These are phyloP conservation scores for Eristalinus aeneus DNA, from an alignment of 2,888 invertebrate genomes.

Conservation along the genomic window DNA sequence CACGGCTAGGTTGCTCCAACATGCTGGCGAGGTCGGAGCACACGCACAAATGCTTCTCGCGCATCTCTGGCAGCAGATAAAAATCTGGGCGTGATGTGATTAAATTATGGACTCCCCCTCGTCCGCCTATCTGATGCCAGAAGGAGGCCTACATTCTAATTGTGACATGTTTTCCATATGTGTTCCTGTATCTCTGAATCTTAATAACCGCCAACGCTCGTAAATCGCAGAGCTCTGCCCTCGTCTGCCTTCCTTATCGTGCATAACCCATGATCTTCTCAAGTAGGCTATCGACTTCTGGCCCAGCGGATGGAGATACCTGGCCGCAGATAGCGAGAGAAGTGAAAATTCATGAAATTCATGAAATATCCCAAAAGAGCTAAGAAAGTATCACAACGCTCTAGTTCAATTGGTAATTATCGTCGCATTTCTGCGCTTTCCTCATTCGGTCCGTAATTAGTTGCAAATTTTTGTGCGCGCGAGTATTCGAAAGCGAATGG, in stretches of 20 bases:
- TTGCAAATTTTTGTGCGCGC: slow-evolving; percentile 1
- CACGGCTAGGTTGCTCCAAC: neutral
- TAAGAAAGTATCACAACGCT: slow-evolving; percentile 30
- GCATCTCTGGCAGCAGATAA: neutral
- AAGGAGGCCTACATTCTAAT: neutral
- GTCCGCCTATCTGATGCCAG: neutral
- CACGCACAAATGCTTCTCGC: neutral
- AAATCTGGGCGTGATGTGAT: neutral
- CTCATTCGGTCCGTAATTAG: slow-evolving; percentile 38
- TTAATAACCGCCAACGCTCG: neutral
- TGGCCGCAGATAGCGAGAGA: neutral
- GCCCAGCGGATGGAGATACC: neutral
- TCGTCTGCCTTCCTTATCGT: neutral
- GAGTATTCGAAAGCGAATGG: slow-evolving; percentile 15
- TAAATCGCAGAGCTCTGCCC: neutral
- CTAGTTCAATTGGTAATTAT: slow-evolving; percentile 27
- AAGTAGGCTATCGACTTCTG: slow-evolving; percentile 10
- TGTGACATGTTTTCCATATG: neutral
- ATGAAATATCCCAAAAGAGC: neutral
- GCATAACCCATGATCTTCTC: slow-evolving; percentile 12
- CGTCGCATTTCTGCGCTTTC: slow-evolving; percentile 16
- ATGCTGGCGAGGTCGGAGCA: neutral
- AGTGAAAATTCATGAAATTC: slow-evolving; percentile 11
- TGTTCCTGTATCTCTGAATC: neutral
- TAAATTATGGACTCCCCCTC: neutral